A percentile compares a stretch with the other conserved stretches of the same genome.
phyloP scores from a whole-genome alignment of 2,888 invertebrate species.

The Beris morrisii region DNA sequence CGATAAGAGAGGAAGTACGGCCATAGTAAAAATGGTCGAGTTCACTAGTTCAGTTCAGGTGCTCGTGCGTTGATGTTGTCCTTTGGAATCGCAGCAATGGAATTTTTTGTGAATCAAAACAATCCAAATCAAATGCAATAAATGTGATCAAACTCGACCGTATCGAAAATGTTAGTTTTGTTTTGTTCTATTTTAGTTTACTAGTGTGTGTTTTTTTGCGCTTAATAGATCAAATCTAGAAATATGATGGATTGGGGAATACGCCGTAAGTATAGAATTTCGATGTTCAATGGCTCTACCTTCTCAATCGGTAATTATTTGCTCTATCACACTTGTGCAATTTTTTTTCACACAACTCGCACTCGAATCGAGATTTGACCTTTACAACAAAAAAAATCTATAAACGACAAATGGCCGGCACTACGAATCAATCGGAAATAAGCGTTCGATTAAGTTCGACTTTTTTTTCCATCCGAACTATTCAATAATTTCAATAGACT shows the following conservation, averaged over 20 bases:
- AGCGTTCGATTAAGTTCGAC: no score
- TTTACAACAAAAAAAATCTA: constrained; percentile 23
- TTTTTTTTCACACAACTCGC: constrained; percentile 11
- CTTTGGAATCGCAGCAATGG: constrained; percentile 1
- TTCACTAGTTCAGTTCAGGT: constrained; percentile 28
- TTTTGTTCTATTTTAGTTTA: neutral
- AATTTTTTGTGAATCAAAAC: constrained; percentile 1
- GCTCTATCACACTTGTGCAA: constrained; percentile 9
- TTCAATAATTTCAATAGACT: neutral
- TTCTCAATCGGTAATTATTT: neutral
- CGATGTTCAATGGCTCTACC: neutral
- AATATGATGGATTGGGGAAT: constrained; percentile 76
- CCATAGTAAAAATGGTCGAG: neutral
- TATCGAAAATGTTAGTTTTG: constrained; percentile 5
- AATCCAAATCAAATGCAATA: constrained; percentile 4
- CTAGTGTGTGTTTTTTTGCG: neutral
- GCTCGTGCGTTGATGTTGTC: constrained; percentile 25
- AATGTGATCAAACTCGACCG: neutral
- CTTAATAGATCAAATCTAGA: constrained; percentile 15
- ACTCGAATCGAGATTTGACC: constrained; percentile 10
- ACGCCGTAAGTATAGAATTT: constrained; percentile 63
- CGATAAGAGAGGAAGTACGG: constrained; percentile 12
- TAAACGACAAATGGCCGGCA: constrained; percentile 25
- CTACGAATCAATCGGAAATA: neutral
- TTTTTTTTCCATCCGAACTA: neutral